Conservation (phyloP, 2,797 vertebrate species). For the Falco naumanni region DNA sequence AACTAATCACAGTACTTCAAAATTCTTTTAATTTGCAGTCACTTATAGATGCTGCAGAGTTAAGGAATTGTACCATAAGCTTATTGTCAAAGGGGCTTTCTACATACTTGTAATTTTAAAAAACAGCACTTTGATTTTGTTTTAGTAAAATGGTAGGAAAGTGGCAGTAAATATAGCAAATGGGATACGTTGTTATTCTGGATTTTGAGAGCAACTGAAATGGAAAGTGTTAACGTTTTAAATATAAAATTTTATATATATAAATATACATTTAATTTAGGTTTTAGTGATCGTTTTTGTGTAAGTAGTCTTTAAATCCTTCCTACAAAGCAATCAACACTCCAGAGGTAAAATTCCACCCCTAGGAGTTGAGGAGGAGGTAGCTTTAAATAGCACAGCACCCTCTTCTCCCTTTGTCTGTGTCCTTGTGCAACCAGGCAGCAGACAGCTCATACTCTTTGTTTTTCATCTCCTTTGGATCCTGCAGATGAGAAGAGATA, state of each 20-base stretch:
- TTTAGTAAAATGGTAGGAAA: background rate
- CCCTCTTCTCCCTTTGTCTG: background rate
- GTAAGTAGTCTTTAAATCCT: conserved; percentile 26
- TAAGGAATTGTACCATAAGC: background rate
- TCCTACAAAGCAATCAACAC: conserved; percentile 12
- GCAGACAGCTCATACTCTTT: background rate
- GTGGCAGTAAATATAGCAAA: background rate
- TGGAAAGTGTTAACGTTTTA: background rate
- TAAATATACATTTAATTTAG: conserved; percentile 1
- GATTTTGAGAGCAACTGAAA: background rate
- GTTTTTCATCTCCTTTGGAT: background rate
- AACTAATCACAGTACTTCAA: background rate
- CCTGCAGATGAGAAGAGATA: background rate
- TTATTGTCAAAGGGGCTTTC: conserved; percentile 1
- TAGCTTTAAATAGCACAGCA: conserved; percentile 28
- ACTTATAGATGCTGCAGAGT: background rate
- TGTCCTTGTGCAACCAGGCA: background rate
- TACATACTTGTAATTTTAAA: background rate
- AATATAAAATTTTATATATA: too few species aligned
- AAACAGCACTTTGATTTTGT: background rate
- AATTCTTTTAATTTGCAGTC: conserved; percentile 12
- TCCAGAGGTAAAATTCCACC: conserved; percentile 42
- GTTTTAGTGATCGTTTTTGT: conserved; percentile 34
- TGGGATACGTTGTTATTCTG: background rate
- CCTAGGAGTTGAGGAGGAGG: conserved; percentile 50